Evolutionary conservation across 2,797 vertebrate species (phyloP).

Genomic region (Helicolenus hilgendorfi): DNA sequence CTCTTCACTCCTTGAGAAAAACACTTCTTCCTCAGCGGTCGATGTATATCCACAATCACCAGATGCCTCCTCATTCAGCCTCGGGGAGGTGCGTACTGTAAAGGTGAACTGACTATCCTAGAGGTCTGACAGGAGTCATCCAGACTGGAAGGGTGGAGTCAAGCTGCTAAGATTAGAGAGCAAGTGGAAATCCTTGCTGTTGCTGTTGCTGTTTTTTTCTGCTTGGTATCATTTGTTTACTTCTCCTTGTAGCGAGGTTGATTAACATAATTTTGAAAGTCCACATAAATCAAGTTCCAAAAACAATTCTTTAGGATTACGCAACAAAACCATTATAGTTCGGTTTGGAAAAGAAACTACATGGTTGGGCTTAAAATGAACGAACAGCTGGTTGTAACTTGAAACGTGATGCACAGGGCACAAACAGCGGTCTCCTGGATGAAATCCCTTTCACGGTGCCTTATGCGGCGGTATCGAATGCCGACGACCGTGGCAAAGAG

Average conservation of each 20-base stretch:
- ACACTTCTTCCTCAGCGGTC: conserved; percentile 32
- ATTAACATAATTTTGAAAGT: neutral
- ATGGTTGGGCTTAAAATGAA: no score
- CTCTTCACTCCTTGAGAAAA: conserved; percentile 17
- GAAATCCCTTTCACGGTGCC: no score
- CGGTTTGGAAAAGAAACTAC: no score
- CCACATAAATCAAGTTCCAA: neutral
- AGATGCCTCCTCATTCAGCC: conserved; percentile 59
- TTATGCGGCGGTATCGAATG: no score
- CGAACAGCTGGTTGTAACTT: no score
- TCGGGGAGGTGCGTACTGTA: conserved; percentile 39
- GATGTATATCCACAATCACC: conserved; percentile 60
- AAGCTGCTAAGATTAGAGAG: conserved; percentile 81
- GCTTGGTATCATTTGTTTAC: conserved; percentile 28
- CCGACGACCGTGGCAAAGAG: no score
- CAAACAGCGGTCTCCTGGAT: no score
- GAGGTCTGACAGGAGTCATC: conserved; percentile 70
- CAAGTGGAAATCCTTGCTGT: conserved; percentile 60
- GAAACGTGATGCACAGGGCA: no score
- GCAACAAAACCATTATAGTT: no score
- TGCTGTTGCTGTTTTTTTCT: neutral
- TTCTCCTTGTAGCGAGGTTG: conserved; percentile 17
- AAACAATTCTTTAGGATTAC: no score
- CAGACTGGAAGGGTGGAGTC: conserved; percentile 87
- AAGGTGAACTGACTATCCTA: conserved; percentile 76